A percentile compares a stretch with the other conserved stretches of the same genome.
These are phyloP conservation scores for Zosterops borbonicus DNA, from an alignment of 2,113 vertebrate genomes.

Conservation along the genomic window DNA sequence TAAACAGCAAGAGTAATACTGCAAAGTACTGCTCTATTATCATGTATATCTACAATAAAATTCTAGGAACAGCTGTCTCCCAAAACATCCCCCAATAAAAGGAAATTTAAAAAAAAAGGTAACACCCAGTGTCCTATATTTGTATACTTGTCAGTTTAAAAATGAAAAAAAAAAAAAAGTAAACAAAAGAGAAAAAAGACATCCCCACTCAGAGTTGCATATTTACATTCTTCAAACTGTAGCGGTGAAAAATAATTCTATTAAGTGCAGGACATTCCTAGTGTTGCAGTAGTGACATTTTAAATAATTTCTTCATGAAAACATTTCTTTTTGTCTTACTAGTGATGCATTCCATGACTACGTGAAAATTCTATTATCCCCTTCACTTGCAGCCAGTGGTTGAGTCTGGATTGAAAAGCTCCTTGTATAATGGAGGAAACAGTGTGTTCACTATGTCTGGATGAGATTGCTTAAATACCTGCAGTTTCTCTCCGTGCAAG, in stretches of 20 bases:
- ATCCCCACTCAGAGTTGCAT: slow-evolving; percentile 86
- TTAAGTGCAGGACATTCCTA: slow-evolving; percentile 99
- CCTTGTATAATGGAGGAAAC: slow-evolving; percentile 98
- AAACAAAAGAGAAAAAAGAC: slow-evolving; percentile 81
- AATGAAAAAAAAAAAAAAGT: slow-evolving; percentile 71
- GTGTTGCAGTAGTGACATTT: slow-evolving; percentile 88
- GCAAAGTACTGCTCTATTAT: slow-evolving; percentile 91
- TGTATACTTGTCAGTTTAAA: slow-evolving; percentile 78
- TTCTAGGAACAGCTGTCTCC: slow-evolving; percentile 85
- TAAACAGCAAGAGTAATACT: slow-evolving; percentile 95
- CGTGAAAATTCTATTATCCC: slow-evolving; percentile 71
- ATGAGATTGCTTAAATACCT: slow-evolving; percentile 98
- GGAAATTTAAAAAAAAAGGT: slow-evolving; percentile 39
- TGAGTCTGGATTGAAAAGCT: slow-evolving; percentile 98
- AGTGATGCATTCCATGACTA: slow-evolving; percentile 76
- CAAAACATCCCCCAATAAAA: slow-evolving; percentile 75
- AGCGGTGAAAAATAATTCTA: slow-evolving; percentile 95
- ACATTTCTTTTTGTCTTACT: slow-evolving; percentile 80
- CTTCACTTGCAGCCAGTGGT: slow-evolving; percentile 93
- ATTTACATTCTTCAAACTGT: slow-evolving; percentile 99
- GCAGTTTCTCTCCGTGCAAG: slow-evolving; percentile 97
- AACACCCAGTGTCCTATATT: slow-evolving; percentile 79
- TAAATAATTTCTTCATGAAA: slow-evolving; percentile 78
- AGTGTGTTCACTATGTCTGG: slow-evolving; percentile 97
- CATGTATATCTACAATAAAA: slow-evolving; percentile 92